Conservation (phyloP, 2,888 invertebrate genomes). For the Thera obeliscata region DNA sequence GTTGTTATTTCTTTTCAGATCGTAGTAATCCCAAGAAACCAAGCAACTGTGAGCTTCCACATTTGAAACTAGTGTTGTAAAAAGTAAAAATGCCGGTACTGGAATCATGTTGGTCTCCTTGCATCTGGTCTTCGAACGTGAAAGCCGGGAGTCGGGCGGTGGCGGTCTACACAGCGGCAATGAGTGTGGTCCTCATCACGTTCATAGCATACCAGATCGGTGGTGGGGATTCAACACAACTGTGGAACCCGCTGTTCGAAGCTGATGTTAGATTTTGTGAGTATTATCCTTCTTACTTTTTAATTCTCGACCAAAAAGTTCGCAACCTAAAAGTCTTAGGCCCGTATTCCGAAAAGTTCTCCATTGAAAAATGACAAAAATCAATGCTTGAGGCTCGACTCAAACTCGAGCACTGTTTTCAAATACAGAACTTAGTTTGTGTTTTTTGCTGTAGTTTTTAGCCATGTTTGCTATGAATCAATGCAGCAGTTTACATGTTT, state of each 20-base stretch:
- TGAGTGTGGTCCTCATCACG: slow-evolving; percentile 90
- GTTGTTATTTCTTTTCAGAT: slow-evolving; percentile 16
- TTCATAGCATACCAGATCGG: slow-evolving; percentile 89
- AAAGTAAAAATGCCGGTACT: slow-evolving; percentile 84
- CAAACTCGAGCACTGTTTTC: too few relatives aligned
- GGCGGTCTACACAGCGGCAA: slow-evolving; percentile 90
- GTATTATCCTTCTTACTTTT: slow-evolving; percentile 54
- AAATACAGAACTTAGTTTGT: too few relatives aligned
- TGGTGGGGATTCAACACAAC: slow-evolving; percentile 95
- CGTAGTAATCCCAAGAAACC: background rate
- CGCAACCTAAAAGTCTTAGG: too few relatives aligned
- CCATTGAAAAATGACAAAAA: too few relatives aligned
- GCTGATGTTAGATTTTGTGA: slow-evolving; percentile 91
- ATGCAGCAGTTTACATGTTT: too few relatives aligned
- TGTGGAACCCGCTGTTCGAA: slow-evolving; percentile 95
- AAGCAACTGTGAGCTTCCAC: background rate
- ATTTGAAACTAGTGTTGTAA: background rate
- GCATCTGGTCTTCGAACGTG: slow-evolving; percentile 92
- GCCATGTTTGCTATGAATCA: too few relatives aligned
- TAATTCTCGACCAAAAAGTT: background rate
- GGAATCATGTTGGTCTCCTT: slow-evolving; percentile 94
- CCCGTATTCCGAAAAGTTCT: too few relatives aligned
- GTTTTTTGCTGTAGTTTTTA: too few relatives aligned
- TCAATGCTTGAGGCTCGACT: too few relatives aligned
- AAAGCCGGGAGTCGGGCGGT: slow-evolving; percentile 91